Evolutionary conservation across 2,797 vertebrate species (phyloP), one percentile per base, ranked within the genome.

Genomic region (Chiloscyllium punctatum): DNA sequence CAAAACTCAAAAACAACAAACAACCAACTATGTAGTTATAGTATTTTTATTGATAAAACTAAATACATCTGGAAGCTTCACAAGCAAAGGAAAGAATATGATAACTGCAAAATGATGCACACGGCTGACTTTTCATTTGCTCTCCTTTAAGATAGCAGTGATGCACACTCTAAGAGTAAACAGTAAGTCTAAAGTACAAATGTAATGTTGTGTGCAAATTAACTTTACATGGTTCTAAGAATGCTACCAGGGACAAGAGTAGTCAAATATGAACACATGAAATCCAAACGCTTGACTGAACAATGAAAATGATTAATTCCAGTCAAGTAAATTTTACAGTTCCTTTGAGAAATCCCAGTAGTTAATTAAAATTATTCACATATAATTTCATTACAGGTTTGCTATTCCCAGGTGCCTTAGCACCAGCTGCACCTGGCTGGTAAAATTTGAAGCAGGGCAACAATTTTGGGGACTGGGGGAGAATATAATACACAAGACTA

Each of bases 331-430:
- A 62, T 90, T 90, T 90, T 30, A 62, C 25, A 30, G 25, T 25
- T 7, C 87, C 87, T 90, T 90, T 90, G 87, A 90, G 87, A 90
- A 90, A 90, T 90, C 87, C 53, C 62, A 11, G n/a, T n/a, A n/a
- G 23, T 62, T 90, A 90, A 90, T 90, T 57, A 90, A 90, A 4
- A 33, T 15, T 90, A 53, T 90, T 33, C 87, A 90, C 53, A 16
- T 33, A 90, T 30, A 62, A 62, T 90, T 15, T 90, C 42, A 87
- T 37, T 51, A 37, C 51, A 51, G 27, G 42, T 9, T 23, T 87
- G 48, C 51, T 6, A 86, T 86, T 86, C 8, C 84, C 84, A 86
- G 33, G 84, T 87, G 42, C 48, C 86, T 13, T 87, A 53, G 9
- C 51, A 53, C 16, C 16, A 42, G 21, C 42, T 53, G 18, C 21